Evolutionary conservation across 2,797 vertebrate species (phyloP).

Genomic region (Phataginus tetradactyla): DNA sequence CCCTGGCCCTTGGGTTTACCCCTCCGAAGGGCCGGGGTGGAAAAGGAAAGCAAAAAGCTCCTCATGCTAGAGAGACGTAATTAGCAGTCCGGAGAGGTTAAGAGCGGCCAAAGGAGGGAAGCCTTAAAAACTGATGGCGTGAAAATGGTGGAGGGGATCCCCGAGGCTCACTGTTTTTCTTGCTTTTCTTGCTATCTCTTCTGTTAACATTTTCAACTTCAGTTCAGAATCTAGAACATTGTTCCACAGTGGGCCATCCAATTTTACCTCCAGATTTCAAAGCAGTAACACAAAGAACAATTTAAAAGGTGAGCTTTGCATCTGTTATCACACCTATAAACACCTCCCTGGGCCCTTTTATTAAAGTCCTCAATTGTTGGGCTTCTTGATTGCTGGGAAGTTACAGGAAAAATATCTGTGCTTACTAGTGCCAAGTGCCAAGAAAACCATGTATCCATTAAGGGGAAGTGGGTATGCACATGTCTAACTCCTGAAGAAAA

Average conservation of each 20-base stretch:
- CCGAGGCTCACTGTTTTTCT: background rate
- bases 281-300: background rate
- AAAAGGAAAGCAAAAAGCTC: conserved; percentile 72
- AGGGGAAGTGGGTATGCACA: background rate
- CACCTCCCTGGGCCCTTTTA: background rate
- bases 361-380: background rate
- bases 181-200: conserved; percentile 24
- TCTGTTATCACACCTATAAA: background rate
- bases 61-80: conserved; percentile 80
- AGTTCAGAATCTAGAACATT: background rate
- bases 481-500: background rate
- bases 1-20: conserved; percentile 72
- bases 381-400: conserved; percentile 48
- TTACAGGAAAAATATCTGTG: conserved; percentile 29
- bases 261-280: background rate
- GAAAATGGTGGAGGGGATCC: background rate
- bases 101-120: conserved; percentile 79
- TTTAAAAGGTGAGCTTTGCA: background rate
- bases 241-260: background rate
- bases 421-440: conserved; percentile 43
- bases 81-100: conserved; percentile 83
- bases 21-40: conserved; percentile 73
- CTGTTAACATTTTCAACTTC: background rate
- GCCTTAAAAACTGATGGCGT: conserved; percentile 56
- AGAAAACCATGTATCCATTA: conserved; percentile 10